These are phyloP conservation scores for Psilanteris sp. DNA, from an alignment of 1,140 invertebrate species.

Conservation along the genomic window DNA sequence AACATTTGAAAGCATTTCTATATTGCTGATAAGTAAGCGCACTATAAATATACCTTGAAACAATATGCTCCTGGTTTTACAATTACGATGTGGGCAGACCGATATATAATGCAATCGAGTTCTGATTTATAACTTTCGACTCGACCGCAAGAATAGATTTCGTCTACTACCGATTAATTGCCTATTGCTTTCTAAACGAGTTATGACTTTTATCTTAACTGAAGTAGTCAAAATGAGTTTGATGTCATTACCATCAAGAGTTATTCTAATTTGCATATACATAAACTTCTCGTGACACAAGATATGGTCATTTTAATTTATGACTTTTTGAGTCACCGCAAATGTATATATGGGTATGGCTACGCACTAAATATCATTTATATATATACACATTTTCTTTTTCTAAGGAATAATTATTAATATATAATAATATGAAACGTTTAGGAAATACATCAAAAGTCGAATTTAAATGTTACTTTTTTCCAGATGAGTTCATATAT, in stretches of 20 bases:
- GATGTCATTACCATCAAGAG: not conserved
- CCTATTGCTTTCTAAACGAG: not conserved
- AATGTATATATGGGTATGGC: too few species aligned
- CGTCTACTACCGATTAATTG: conserved; percentile 42
- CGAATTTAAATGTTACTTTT: too few species aligned
- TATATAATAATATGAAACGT: too few species aligned
- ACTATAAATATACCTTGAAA: conserved; percentile 33
- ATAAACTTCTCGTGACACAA: not conserved
- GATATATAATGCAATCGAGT: conserved; percentile 36
- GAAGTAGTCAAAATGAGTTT: not conserved
- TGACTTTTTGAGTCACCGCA: too few species aligned
- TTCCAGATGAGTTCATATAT: too few species aligned
- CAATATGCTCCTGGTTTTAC: conserved; percentile 50
- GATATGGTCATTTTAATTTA: too few species aligned
- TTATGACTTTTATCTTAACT: conserved; percentile 10
- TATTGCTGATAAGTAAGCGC: conserved; percentile 12
- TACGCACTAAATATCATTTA: too few species aligned
- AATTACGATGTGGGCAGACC: conserved; percentile 22
- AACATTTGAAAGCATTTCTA: conserved; percentile 36
- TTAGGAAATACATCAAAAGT: too few species aligned
- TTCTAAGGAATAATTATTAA: too few species aligned
- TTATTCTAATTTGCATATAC: conserved; percentile 9
- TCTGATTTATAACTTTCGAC: conserved; percentile 36
- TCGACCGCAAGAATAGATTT: conserved; percentile 21
- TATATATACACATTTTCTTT: too few species aligned